Evolutionary conservation across 2,113 vertebrate species (phyloP).

Genomic region (Sapayoa aenigma): DNA sequence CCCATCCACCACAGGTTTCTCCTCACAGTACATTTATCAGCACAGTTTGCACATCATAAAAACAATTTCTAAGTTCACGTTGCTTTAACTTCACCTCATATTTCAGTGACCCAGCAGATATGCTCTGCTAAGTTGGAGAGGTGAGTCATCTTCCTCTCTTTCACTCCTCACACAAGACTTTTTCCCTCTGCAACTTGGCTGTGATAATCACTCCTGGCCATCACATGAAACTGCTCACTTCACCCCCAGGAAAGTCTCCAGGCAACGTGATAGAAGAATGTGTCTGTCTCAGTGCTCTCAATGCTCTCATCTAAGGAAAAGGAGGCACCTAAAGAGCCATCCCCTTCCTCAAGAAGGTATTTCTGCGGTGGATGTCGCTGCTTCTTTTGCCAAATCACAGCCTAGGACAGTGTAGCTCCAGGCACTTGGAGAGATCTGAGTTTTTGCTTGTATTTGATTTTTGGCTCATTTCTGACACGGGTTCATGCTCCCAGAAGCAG

Average conservation of each 20-base stretch:
- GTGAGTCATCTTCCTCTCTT: background rate
- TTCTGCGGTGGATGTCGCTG: background rate
- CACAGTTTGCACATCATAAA: background rate
- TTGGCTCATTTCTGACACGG: background rate
- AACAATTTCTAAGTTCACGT: background rate
- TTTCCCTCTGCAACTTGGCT: background rate
- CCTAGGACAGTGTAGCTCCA: background rate
- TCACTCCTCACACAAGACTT: background rate
- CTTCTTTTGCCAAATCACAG: background rate
- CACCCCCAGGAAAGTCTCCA: background rate
- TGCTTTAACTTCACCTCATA: background rate
- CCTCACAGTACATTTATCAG: background rate
- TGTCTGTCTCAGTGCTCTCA: background rate
- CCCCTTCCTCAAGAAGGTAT: background rate
- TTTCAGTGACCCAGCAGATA: background rate
- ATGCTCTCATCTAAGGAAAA: background rate
- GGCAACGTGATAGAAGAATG: background rate
- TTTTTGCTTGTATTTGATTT: background rate
- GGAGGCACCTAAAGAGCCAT: background rate
- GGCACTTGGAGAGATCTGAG: background rate
- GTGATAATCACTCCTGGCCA: background rate
- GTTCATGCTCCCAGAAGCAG: background rate
- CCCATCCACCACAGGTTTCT: background rate
- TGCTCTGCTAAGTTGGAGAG: background rate
- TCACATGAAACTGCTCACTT: background rate